Base-by-base conservation (phyloP, 1,140 invertebrate species). In the Globodera ellingtonae region DNA sequence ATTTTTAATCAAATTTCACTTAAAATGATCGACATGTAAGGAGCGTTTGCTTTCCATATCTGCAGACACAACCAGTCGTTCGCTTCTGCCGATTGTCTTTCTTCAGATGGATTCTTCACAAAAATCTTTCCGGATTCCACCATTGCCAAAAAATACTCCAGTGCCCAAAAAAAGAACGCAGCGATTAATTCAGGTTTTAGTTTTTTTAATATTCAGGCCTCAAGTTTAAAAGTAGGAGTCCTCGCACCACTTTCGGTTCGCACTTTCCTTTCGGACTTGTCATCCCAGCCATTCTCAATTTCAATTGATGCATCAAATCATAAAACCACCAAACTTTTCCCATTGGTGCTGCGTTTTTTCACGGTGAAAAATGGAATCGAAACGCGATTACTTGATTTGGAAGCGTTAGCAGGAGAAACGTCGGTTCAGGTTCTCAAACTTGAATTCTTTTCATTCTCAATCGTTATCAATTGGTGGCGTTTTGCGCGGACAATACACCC, bases 311-410 rank as follows among this genome's bases (percentile, higher is more conserved):
- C 65, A 1, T 67, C 65, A 7, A 67, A 67, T 18, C 65, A 67
- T 15, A 67, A 67, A 67, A 67, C 65, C 7, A 67, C 65, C 6
- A 67, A 67, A 67, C 65, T 67, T 18, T 67, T 67, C 15, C 65
- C 65, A 3, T 18, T 67, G 7, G 65, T 67, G 7, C 6, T 67
- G 65, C 65, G 65, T 7, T 67, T 9, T 15, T 67, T 67, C 65
- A 21, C 7, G 6, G 7, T 3, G 15, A 67, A 67, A 35, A 67
- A 9, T 21, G 65, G 65, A 7, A 67, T 67, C 7, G 6, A 7
- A 9, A 15, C 15, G 7, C 6, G 15, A 67, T 67, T 67, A 15
- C 6, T 67, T 15, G 65, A 67, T 18, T 35, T 67, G n/a, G 65
- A 67, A 35, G 65, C n/a, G 15, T 35, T 67, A 18, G 65, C 7